A percentile compares a stretch with the other conserved stretches of the same genome.
phyloP scores from a whole-genome alignment of 2,113 vertebrate genomes.

The Geococcyx californianus region DNA sequence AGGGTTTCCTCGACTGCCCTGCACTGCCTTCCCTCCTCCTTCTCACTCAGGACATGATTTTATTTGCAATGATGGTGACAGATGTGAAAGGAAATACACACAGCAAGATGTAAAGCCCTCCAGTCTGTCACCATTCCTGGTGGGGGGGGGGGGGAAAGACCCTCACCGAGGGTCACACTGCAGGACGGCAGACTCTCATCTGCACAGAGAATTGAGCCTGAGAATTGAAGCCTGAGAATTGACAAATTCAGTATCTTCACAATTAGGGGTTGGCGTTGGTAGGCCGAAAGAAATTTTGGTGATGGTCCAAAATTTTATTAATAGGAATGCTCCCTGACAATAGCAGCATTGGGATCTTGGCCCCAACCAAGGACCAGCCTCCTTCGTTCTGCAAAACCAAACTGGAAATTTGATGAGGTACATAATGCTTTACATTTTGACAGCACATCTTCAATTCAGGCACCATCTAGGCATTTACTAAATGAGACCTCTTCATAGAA shows the following conservation, averaged over 20 bases:
- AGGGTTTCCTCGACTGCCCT: neutral
- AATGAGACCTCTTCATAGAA: neutral
- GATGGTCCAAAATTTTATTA: neutral
- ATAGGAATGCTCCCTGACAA: fast-evolving
- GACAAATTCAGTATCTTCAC: neutral
- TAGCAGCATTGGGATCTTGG: neutral
- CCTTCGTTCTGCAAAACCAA: neutral
- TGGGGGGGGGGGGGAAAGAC: neutral
- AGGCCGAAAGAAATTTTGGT: neutral
- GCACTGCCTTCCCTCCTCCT: neutral
- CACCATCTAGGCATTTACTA: neutral
- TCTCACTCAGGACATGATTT: neutral
- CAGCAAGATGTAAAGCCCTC: conserved; percentile 26
- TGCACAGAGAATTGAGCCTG: neutral
- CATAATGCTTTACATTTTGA: neutral
- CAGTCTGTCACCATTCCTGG: conserved; percentile 11
- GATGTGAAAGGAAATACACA: conserved; percentile 44
- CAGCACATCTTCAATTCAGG: neutral
- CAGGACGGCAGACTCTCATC: neutral
- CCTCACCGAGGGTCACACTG: fast-evolving
- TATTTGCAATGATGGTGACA: neutral
- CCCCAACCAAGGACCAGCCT: neutral
- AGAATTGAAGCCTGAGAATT: conserved; percentile 5
- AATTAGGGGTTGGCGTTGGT: neutral
- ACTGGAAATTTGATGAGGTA: neutral